A percentile compares a stretch with the other conserved stretches of the same genome.
phyloP scores from a whole-genome alignment of 2,888 invertebrate genomes.

The Lycophotia porphyrea region DNA sequence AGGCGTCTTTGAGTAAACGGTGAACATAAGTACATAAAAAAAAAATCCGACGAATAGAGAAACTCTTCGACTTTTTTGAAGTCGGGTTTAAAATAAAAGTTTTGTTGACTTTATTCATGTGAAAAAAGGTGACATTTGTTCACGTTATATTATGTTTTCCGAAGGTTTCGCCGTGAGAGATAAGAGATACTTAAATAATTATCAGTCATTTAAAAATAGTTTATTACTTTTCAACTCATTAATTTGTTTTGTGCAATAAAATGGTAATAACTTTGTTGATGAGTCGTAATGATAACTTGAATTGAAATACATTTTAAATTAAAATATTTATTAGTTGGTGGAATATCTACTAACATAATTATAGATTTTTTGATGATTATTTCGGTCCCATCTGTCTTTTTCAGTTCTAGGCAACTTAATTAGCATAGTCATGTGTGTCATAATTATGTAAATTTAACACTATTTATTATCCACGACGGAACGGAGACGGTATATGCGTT shows the following conservation, averaged over 20 bases:
- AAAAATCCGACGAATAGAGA: too few species aligned
- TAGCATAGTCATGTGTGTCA: not conserved
- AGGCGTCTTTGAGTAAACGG: too few species aligned
- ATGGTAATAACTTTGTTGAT: not conserved
- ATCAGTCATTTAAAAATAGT: not conserved
- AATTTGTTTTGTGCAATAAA: not conserved
- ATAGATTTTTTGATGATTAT: not conserved
- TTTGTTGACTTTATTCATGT: not conserved
- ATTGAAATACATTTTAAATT: not conserved
- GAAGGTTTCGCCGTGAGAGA: constrained; percentile 5
- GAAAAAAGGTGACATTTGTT: not conserved
- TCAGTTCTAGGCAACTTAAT: not conserved
- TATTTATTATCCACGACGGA: too few species aligned
- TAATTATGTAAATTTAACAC: not conserved
- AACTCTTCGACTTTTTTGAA: too few species aligned
- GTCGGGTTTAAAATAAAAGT: too few species aligned
- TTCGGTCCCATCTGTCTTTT: not conserved
- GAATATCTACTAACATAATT: not conserved
- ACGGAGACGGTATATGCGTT: too few species aligned
- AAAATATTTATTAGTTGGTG: not conserved
- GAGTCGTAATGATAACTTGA: not conserved
- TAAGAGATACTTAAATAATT: not conserved
- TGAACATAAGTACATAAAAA: too few species aligned
- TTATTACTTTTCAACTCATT: not conserved
- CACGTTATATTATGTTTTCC: not conserved